Evolutionary conservation across 35 echinoderm and acorn worm genomes (phyloP).

Genomic region (Stichopus chloronotus): DNA sequence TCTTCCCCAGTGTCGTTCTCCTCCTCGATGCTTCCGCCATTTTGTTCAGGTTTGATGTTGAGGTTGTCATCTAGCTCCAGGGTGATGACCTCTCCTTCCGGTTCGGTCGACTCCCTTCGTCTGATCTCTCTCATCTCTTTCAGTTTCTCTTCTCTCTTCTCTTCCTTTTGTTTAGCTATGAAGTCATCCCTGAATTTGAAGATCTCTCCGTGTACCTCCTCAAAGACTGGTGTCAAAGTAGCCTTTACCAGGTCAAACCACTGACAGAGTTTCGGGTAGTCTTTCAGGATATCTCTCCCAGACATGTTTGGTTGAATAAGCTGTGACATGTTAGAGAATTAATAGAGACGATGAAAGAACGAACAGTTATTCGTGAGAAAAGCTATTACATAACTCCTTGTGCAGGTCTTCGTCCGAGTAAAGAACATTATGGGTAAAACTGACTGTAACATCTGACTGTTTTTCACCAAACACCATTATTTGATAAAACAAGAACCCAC

Average conservation of each 20-base stretch:
- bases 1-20: background rate
- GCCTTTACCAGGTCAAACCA: constrained; percentile 55
- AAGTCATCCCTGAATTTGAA: constrained; percentile 42
- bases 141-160: constrained; percentile 37
- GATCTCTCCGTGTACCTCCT: constrained; percentile 24
- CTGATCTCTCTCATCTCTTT: constrained; percentile 36
- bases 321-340: background rate
- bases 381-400: background rate
- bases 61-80: constrained; percentile 52
- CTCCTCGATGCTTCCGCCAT: constrained; percentile 15
- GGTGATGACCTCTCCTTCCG: constrained; percentile 47
- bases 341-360: background rate
- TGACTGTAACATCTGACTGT: background rate
- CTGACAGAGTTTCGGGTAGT: constrained; percentile 28
- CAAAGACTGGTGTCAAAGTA: constrained; percentile 45
- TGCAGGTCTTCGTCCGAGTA: no score
- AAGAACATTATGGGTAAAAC: no score
- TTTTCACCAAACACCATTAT: background rate
- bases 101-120: constrained; percentile 41
- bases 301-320: constrained; percentile 43
- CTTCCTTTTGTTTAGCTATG: constrained; percentile 33
- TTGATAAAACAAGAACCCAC: background rate
- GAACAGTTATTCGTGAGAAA: background rate
- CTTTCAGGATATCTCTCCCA: constrained; percentile 42
- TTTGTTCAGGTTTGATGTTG: constrained; percentile 48